These are phyloP conservation scores for Halcyon smyrnensis DNA, from an alignment of 2,797 vertebrate species.

Conservation along the genomic window DNA sequence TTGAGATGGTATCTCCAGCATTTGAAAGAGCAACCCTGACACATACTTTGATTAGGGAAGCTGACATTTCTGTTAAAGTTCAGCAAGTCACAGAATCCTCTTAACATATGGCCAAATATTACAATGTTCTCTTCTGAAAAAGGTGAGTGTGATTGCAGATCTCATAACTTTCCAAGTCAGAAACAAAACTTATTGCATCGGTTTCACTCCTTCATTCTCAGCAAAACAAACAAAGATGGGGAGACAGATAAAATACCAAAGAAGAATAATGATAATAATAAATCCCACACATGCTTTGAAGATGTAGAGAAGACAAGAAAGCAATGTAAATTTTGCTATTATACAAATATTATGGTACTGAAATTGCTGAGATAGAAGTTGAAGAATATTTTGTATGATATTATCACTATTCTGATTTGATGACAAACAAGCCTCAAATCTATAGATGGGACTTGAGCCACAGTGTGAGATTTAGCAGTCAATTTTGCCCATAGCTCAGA, in stretches of 20 bases:
- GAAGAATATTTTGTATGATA: slow-evolving; percentile 24
- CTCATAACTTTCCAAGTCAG: slow-evolving; percentile 11
- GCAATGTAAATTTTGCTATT: slow-evolving; percentile 47
- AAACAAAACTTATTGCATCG: slow-evolving; percentile 5
- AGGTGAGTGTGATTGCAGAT: slow-evolving; percentile 45
- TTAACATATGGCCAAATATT: slow-evolving; percentile 71
- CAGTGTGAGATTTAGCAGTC: neutral
- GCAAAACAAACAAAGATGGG: slow-evolving; percentile 37
- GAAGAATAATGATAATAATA: slow-evolving; percentile 18
- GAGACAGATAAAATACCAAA: slow-evolving; percentile 48
- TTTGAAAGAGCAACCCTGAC: slow-evolving; percentile 63
- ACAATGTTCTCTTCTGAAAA: slow-evolving; percentile 40
- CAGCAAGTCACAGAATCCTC: slow-evolving; percentile 69
- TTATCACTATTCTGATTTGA: slow-evolving; percentile 11
- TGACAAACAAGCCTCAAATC: slow-evolving; percentile 36
- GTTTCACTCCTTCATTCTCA: slow-evolving; percentile 41
- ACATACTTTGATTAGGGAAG: slow-evolving; percentile 65
- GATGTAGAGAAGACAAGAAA: slow-evolving; percentile 7
- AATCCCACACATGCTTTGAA: slow-evolving; percentile 40
- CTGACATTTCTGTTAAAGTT: slow-evolving; percentile 74
- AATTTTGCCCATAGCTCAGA: slow-evolving; percentile 9
- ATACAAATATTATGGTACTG: slow-evolving; percentile 45
- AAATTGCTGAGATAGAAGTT: slow-evolving; percentile 48
- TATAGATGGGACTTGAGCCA: neutral
- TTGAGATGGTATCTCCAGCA: slow-evolving; percentile 64